Conservation (phyloP, 2,888 invertebrate genomes). For the Melieria picta region DNA sequence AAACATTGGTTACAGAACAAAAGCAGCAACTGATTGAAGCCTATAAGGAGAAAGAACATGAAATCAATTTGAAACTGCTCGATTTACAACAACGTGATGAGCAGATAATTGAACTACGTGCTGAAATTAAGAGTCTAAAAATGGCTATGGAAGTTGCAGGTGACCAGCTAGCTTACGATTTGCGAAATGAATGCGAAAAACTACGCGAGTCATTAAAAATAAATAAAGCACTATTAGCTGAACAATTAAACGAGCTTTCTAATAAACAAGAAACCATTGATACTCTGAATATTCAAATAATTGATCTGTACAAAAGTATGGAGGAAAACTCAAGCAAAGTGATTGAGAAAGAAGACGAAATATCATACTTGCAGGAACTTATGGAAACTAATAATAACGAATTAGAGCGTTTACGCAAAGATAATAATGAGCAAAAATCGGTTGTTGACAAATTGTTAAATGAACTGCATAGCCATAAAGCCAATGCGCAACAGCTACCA, state of each 20-base stretch:
- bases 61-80: constrained; percentile 50
- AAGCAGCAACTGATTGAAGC: constrained; percentile 64
- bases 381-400: constrained; percentile 66
- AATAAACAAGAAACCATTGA: constrained; percentile 72
- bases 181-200: constrained; percentile 53
- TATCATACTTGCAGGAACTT: constrained; percentile 66
- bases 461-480: constrained; percentile 46
- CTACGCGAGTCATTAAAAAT: constrained; percentile 59
- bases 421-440: constrained; percentile 56
- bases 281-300: constrained; percentile 70
- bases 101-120: constrained; percentile 64
- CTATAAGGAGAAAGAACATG: constrained; percentile 60
- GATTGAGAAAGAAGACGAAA: constrained; percentile 67
- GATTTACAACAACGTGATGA: constrained; percentile 57
- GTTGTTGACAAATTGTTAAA: constrained; percentile 48
- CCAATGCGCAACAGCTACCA: constrained; percentile 39
- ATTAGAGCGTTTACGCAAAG: constrained; percentile 66
- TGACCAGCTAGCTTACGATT: constrained; percentile 48
- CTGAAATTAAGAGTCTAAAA: constrained; percentile 68
- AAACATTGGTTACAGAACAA: constrained; percentile 62
- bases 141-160: constrained; percentile 62
- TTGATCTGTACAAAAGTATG: constrained; percentile 70
- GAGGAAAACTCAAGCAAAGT: constrained; percentile 68
- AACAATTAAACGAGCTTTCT: constrained; percentile 65
- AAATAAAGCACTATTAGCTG: constrained; percentile 53